Base-by-base conservation (phyloP, 2,888 invertebrate genomes). In the Incurvaria masculella region DNA sequence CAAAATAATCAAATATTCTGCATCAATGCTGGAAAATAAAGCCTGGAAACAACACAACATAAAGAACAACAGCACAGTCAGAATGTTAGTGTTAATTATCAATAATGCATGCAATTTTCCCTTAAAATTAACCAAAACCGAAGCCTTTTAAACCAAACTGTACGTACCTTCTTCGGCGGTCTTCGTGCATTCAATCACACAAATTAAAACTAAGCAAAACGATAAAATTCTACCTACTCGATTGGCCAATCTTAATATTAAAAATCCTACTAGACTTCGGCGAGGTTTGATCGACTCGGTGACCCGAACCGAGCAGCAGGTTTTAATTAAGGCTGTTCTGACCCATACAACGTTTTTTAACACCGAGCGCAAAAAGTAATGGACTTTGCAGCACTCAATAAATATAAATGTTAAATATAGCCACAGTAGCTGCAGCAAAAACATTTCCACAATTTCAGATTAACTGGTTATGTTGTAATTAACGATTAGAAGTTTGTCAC, bases 171-270 rank as follows among this genome's bases (percentile, higher is more conserved):
- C 62, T 17, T 62, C 61, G 48, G 52, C 46, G 45, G 42, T 38
- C 3, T 33, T 33, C 14, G 11, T n/a, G 14, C 8, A n/a, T 33
- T 33, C 23, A 14, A n/a, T 14, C 33, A 33, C 33, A n/a, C n/a
- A n/a, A n/a, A 33, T 46, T 46, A 38, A 42, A 43, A 59, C 59
- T 59, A 60, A 65, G 62, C 61, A 56, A 64, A 61, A 60, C 54
- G 20, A 26, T 49, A 26, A 62, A 63, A 61, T 10, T 5, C 5
- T 6, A 23, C 23, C 23, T 23, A 23, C 5, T 11, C 17, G 67
- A 73, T 72, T 73, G 73, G 72, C 72, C 74, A 73, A 72, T 68
- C 69, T 72, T 73, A 70, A 46, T 33, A 14, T n/a, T 14, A 33
- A 8, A 33, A 23, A 23, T 23, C 14, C 33, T 33, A n/a, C n/a